These are phyloP conservation scores for Piezodorus guildinii DNA, from an alignment of 1,140 invertebrate genomes.

Conservation along the genomic window DNA sequence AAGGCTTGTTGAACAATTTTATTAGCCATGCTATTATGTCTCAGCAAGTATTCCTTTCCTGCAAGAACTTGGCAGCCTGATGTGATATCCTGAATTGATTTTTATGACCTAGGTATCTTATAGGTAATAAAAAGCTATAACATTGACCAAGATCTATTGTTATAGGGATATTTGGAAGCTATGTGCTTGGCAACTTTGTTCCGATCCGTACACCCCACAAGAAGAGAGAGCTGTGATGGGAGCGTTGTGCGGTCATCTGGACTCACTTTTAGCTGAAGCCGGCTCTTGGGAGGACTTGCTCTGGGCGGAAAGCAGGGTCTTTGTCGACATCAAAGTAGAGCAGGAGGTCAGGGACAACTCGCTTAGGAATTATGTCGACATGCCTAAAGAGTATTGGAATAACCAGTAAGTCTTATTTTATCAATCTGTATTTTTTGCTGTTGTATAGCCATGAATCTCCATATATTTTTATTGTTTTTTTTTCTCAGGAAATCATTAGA, in stretches of 20 bases:
- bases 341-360: slow-evolving; percentile 49
- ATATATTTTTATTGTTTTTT: slow-evolving; percentile 11
- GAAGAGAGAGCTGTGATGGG: slow-evolving; percentile 53
- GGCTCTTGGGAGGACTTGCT: slow-evolving; percentile 75
- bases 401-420: slow-evolving; percentile 41
- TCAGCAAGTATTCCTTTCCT: too few relatives aligned
- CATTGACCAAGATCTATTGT: too few relatives aligned
- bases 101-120: too few relatives aligned
- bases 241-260: slow-evolving; percentile 71
- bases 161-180: slow-evolving; percentile 85
- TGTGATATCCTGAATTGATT: too few relatives aligned
- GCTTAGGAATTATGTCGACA: slow-evolving; percentile 40
- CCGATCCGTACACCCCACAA: slow-evolving; percentile 36
- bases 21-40: too few relatives aligned
- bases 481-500: slow-evolving; percentile 48
- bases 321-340: slow-evolving; percentile 78
- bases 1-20: too few relatives aligned
- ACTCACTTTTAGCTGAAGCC: slow-evolving; percentile 58
- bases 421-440: background rate
- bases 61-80: too few relatives aligned
- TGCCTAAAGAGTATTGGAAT: slow-evolving; percentile 69
- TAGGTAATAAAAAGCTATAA: too few relatives aligned
- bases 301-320: slow-evolving; percentile 75
- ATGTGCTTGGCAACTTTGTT: slow-evolving; percentile 61
- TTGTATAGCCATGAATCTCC: background rate